Evolutionary conservation across 2,797 vertebrate species (phyloP), one percentile per base, ranked within the genome.

Genomic region (Caiman crocodilus): DNA sequence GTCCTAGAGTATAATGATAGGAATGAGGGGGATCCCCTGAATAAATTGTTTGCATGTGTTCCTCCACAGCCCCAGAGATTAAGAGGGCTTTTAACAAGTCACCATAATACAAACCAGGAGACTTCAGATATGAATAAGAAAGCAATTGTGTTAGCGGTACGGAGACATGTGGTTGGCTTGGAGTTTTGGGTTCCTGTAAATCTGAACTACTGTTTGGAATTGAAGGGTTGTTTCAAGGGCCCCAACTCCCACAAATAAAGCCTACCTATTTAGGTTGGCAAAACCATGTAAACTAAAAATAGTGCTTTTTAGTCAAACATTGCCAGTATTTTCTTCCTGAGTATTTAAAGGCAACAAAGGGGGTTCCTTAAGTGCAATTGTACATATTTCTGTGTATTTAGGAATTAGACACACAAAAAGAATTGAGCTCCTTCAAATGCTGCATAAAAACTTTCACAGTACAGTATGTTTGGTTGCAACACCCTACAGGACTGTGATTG

Each of bases 221-320:
- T 79, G 26, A 81, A 25, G 35, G 67, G 12, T 87, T 50, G 42
- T 50, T 89, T 35, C 50, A 67, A 5, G 28, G 61, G 14, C 4
- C 69, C 55, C 42, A 25, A 88, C 93, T 71, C 65, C 76, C 35
- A 4, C 74, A 89, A 74, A 60, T 0, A 90, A 75, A 69, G 2
- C 4, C n/a, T n/a, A 42, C 7, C 0, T 14, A 0, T 79, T 87
- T 79, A 14, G 17, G n/a, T 58, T 84, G 25, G 42, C 0, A 12
- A 88, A 94, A 80, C 50, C 50, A 7, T 14, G 56, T 23, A 75
- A 82, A 60, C 6, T 59, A 10, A 90, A 93, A 84, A 26, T 74
- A 50, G 67, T 3, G 9, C 50, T 69, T 57, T 23, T 57, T n/a
- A 25, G 18, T 35, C 15, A 75, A 55, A 61, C 14, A 74, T 42